A percentile compares a stretch with the other conserved stretches of the same genome.
Evolutionary conservation across 2,113 vertebrate genomes (phyloP).

Genomic region (Fukomys damarensis): DNA sequence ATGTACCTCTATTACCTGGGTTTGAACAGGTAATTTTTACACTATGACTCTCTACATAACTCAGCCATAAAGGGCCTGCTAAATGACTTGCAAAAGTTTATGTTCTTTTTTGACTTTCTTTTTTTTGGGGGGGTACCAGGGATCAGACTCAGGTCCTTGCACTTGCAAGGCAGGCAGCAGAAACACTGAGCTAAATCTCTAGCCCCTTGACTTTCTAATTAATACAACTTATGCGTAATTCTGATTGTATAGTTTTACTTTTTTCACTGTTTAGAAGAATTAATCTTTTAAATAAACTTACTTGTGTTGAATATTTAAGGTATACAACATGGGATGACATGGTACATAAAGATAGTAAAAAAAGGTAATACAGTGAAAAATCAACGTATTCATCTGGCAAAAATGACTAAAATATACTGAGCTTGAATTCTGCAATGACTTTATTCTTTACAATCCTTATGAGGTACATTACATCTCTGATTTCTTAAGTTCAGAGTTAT

Average conservation of each 20-base stretch:
- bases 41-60: not conserved
- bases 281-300: not conserved
- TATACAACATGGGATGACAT: not conserved
- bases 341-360: not conserved
- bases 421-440: not conserved
- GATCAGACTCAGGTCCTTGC: too few relatives aligned
- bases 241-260: not conserved
- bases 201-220: not conserved
- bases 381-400: not conserved
- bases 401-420: not conserved
- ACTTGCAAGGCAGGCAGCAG: too few relatives aligned
- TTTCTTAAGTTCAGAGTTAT: not conserved
- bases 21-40: not conserved
- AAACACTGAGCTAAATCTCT: too few relatives aligned
- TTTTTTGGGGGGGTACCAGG: too few relatives aligned
- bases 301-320: not conserved
- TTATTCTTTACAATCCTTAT: not conserved
- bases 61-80: not conserved
- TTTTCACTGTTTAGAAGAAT: not conserved
- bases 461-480: not conserved
- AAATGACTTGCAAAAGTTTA: not conserved
- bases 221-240: not conserved
- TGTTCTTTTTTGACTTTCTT: too few relatives aligned
- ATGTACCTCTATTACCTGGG: not conserved
- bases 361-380: not conserved